Percentiles rank a stretch among this genome's conserved stretches.
Conservation (phyloP, 1,140 invertebrate genomes). For the Cotesia vestalis region DNA sequence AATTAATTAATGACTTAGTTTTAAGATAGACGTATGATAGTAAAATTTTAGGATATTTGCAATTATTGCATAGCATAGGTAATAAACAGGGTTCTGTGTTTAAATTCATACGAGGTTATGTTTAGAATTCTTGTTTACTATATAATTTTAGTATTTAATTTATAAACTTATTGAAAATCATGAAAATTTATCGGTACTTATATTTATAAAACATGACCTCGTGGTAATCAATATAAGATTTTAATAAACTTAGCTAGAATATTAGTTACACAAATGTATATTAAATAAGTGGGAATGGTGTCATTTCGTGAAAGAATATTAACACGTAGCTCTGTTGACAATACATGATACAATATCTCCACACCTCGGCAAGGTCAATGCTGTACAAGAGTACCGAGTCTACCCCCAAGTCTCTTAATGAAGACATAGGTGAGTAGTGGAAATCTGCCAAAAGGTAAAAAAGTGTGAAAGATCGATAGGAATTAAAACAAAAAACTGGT, state of each 20-base stretch:
- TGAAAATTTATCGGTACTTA: too few species aligned
- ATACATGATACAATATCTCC: conserved; percentile 68
- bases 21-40: not conserved
- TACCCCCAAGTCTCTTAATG: conserved; percentile 66
- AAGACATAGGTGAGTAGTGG: conserved; percentile 66
- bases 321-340: conserved; percentile 68
- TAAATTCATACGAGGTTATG: conserved; percentile 23
- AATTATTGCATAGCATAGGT: too few species aligned
- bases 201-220: not conserved
- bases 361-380: conserved; percentile 67
- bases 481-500: not conserved
- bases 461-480: conserved; percentile 18
- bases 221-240: not conserved
- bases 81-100: conserved; percentile 2
- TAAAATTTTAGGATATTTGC: not conserved
- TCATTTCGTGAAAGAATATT: conserved; percentile 68
- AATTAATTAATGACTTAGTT: not conserved
- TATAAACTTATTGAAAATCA: not conserved
- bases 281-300: conserved; percentile 64
- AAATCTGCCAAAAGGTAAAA: conserved; percentile 58
- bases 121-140: conserved; percentile 21
- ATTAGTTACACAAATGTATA: conserved; percentile 40
- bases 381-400: conserved; percentile 67
- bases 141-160: not conserved
- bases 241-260: not conserved